These are phyloP conservation scores for Andrena hattorfiana DNA, from an alignment of 2,888 invertebrate species.

Conservation along the genomic window DNA sequence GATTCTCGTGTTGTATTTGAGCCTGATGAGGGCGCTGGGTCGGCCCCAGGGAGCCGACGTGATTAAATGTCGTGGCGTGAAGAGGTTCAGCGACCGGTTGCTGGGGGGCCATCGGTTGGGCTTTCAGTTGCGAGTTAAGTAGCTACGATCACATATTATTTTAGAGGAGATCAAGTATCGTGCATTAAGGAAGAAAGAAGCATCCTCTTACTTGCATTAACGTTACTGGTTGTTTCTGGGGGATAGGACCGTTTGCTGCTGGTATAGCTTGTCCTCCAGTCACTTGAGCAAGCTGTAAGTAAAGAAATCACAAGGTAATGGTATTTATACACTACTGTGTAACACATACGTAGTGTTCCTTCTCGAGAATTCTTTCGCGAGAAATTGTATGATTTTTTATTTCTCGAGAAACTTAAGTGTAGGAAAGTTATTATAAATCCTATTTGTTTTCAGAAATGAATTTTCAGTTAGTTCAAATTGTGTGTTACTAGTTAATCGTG, in stretches of 20 bases:
- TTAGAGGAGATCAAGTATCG: not conserved
- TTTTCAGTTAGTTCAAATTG: too few species aligned
- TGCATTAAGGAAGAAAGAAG: not conserved
- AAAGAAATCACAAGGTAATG: conserved; percentile 16
- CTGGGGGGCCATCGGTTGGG: conserved; percentile 72
- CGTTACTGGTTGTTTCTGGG: conserved; percentile 81
- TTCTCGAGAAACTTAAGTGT: too few species aligned
- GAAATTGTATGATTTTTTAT: too few species aligned
- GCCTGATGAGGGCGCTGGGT: conserved; percentile 83
- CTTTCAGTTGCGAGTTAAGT: conserved; percentile 79
- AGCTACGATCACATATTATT: conserved; percentile 67
- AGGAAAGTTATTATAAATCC: not conserved
- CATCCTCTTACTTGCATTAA: conserved; percentile 85
- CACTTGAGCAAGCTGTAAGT: conserved; percentile 88
- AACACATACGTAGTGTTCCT: not conserved
- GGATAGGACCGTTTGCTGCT: conserved; percentile 86
- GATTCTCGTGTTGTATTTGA: conserved; percentile 83
- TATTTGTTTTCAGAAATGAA: not conserved
- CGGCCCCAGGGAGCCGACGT: conserved; percentile 82
- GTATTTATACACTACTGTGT: conserved; percentile 14
- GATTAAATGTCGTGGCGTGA: conserved; percentile 79
- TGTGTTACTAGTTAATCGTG: too few species aligned
- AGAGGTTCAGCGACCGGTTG: conserved; percentile 71
- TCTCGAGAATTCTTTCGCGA: too few species aligned
- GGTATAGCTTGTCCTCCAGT: conserved; percentile 89